Conservation (phyloP, 1,140 invertebrate genomes). For the Pantala flavescens region DNA sequence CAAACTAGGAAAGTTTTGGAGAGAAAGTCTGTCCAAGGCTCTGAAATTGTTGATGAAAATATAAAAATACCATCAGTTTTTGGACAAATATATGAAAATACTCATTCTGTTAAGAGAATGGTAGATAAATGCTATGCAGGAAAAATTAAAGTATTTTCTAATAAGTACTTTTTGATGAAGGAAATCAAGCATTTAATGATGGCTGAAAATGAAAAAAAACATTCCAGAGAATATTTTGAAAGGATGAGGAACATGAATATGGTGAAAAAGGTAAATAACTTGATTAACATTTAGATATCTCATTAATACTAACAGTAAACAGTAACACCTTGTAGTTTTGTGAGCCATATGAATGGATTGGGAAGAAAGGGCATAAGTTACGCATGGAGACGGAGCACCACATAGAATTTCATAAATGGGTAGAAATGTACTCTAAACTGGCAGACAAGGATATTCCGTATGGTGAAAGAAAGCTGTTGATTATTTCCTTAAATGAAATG, state of each 20-base stretch:
- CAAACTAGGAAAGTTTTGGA: no score
- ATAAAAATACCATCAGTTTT: no score
- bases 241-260: not conserved
- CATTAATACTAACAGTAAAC: not conserved
- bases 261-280: not conserved
- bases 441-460: no score
- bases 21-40: no score
- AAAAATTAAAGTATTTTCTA: not conserved
- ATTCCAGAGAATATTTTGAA: not conserved
- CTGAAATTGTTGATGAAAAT: no score
- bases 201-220: no score
- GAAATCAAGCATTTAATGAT: not conserved
- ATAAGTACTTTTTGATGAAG: not conserved
- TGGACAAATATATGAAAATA: no score
- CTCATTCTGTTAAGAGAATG: no score
- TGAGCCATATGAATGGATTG: not conserved
- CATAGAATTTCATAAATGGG: not conserved
- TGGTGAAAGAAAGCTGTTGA: no score
- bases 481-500: no score
- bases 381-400: not conserved
- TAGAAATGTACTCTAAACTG: not conserved
- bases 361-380: not conserved
- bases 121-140: not conserved
- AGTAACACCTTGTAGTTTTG: not conserved
- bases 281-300: not conserved